Evolutionary conservation across 2,113 vertebrate genomes (phyloP).

Genomic region (Semicossyphus pulcher): DNA sequence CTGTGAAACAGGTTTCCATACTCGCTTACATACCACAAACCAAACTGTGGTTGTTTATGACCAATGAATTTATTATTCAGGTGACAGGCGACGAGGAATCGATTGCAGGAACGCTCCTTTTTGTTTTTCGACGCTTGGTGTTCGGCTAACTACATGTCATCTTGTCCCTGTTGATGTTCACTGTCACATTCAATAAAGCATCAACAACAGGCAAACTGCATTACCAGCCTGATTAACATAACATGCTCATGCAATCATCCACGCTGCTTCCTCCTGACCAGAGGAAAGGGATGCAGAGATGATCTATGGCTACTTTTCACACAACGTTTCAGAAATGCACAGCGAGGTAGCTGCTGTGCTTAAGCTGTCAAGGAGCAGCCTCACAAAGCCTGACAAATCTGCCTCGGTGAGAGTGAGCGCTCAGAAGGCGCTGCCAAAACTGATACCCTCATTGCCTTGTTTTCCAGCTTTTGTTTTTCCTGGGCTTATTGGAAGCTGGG

Average conservation of each 20-base stretch:
- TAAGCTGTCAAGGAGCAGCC: slow-evolving; percentile 71
- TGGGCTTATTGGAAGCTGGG: slow-evolving; percentile 63
- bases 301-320: slow-evolving; percentile 56
- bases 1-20: not conserved
- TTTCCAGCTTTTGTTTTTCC: slow-evolving; percentile 72
- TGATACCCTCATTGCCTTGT: slow-evolving; percentile 64
- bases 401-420: slow-evolving; percentile 57
- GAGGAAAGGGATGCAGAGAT: slow-evolving; percentile 3
- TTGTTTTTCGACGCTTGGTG: slow-evolving; percentile 20
- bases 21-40: not conserved
- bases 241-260: slow-evolving; percentile 44
- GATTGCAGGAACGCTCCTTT: not conserved
- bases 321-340: slow-evolving; percentile 42
- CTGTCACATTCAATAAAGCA: slow-evolving; percentile 60
- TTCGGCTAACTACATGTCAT: slow-evolving; percentile 63
- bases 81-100: not conserved
- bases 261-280: slow-evolving; percentile 52
- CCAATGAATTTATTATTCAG: not conserved
- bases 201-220: slow-evolving; percentile 52
- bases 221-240: slow-evolving; percentile 61
- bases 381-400: slow-evolving; percentile 75
- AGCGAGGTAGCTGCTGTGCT: slow-evolving; percentile 57
- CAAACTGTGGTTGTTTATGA: not conserved
- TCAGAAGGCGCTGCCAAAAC: slow-evolving; percentile 68
- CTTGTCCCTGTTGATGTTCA: slow-evolving; percentile 50